Conservation (phyloP, 2,113 vertebrate genomes). For the Hyla sarda region DNA sequence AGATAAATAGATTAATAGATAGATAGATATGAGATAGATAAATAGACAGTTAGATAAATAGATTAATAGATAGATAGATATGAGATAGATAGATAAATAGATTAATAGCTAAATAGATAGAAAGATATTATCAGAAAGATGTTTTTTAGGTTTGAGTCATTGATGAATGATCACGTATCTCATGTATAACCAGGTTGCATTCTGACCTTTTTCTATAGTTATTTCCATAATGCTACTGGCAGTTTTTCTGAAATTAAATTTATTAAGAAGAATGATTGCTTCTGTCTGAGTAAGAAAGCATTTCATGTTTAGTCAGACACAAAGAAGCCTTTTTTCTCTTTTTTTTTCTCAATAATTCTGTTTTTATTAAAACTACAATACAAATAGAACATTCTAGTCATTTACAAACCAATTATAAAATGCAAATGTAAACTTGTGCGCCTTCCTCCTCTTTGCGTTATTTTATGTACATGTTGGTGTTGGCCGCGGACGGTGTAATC, state of each 20-base stretch:
- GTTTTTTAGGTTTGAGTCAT: background rate
- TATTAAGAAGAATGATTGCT: constrained; percentile 44
- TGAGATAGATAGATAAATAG: background rate
- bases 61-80: background rate
- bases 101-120: background rate
- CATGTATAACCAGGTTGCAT: background rate
- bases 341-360: background rate
- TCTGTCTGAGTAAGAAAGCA: constrained; percentile 12
- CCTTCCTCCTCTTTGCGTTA: too few species aligned
- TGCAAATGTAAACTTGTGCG: constrained; percentile 53
- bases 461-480: constrained; percentile 58
- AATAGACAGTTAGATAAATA: background rate
- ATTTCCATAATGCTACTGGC: background rate
- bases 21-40: too few species aligned
- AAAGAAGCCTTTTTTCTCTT: background rate
- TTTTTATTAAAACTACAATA: constrained; percentile 38
- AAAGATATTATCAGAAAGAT: too few species aligned
- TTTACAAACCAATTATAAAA: constrained; percentile 61
- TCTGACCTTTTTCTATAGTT: background rate
- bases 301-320: constrained; percentile 34
- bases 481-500: constrained; percentile 59
- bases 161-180: background rate
- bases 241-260: constrained; percentile 37
- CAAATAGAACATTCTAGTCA: constrained; percentile 9
- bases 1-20: too few species aligned